Evolutionary conservation across 2,797 vertebrate genomes (phyloP), one percentile per base, ranked within the genome.

Genomic region (Lemur catta): DNA sequence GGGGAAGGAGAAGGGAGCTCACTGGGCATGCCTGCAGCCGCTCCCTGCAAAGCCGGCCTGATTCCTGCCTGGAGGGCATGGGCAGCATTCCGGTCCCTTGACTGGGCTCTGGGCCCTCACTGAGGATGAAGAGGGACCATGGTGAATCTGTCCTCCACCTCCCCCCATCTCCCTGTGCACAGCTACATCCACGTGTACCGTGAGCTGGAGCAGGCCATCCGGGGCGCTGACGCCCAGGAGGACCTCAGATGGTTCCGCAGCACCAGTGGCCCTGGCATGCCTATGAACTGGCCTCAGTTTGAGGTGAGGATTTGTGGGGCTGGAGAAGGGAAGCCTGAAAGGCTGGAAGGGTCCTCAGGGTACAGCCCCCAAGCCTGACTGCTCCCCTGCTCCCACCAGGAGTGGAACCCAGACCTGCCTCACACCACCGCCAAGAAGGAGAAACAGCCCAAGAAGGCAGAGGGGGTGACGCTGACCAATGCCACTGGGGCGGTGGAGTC

Each of bases 261-360:
- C 97, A 98, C 84, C 97, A 98, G 99, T 0, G 99, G 99, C 28
- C 99, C 99, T 0, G 99, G 99, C 84, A 99, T 99, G 99, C 99
- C 99, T 96, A 99, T 99, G 99, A 99, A 99, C 98, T 99, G 99
- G 99, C 99, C 99, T 46, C 99, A 99, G 98, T 99, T 99, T 72
- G 99, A 99, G 99, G 99, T 99, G 98, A 99, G 98, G 1, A 2
- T 0, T 14, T n/a, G 14, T 5, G 38, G 71, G 50, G 43, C 4
- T 33, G 76, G 20, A 18, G 57, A 55, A 35, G 22, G 72, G 81
- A 55, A 24, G 2, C 50, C 48, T 7, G 7, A 50, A 55, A 50
- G 48, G 30, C 75, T 55, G 69, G 84, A 35, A 69, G 57, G 57
- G 69, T 59, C 11, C 79, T 92, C 15, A 0, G 30, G 65, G 63